Base-by-base conservation (phyloP, 2,797 vertebrate species). In the Knipowitschia caucasica region DNA sequence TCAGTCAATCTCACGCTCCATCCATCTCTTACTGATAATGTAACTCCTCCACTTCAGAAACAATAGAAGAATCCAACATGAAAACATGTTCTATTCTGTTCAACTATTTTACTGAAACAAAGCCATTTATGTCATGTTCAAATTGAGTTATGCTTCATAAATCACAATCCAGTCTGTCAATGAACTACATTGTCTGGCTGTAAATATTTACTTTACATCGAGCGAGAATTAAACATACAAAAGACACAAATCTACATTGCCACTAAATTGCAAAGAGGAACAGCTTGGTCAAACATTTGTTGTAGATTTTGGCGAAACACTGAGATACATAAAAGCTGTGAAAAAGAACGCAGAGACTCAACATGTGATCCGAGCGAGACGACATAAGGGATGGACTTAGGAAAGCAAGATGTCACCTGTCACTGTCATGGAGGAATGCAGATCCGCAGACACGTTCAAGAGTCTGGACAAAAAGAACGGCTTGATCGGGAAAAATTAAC, bases 191-290 rank as follows among this genome's bases (percentile, higher is more conserved):
- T 53, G 64, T 59, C 84, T 83, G 78, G 88, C 84, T 89, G 88
- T 84, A 89, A 88, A 89, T 90, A 90, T 88, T 88, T 88, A 85
- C 87, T 85, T 80, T 77, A 74, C 81, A 82, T 85, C 80, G 88
- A n/a, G n/a, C 81, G 88, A 83, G 86, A 84, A 90, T 89, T 88
- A 88, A 88, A 86, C 74, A 75, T 78, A 81, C 67, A 58, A 42
- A 69, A 78, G 75, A 73, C 77, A 79, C 77, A 71, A 73, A 72
- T 79, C 71, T 66, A 73, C 56, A 55, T 36, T n/a, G 30, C 46
- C 64, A 78, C 66, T 67, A 80, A 86, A 78, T 83, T 79, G 76
- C 72, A 80, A 73, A 45, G 62, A 17, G 58, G 80, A 86, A 84
- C 85, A 85, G 83, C 84, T 86, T 75, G 79, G 84, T 86, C 84